phyloP scores from a whole-genome alignment of 2,797 vertebrate genomes.

The Smutsia temminckii region DNA sequence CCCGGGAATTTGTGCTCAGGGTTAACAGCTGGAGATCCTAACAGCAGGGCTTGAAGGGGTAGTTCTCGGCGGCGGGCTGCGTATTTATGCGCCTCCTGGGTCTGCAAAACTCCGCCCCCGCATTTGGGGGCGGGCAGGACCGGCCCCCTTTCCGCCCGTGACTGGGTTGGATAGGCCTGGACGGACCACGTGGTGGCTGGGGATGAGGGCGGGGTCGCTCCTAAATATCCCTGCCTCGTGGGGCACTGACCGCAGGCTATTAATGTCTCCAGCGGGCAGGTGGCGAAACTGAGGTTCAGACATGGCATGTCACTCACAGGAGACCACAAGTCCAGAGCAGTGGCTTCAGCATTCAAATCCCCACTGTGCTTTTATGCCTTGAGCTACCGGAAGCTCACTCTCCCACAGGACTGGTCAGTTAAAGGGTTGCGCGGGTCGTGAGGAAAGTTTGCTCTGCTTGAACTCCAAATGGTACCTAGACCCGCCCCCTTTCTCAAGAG shows the following conservation, averaged over 20 bases:
- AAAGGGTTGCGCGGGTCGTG: not conserved
- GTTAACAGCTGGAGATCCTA: not conserved
- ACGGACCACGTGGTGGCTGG: not conserved
- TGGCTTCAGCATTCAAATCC: not conserved
- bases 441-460: not conserved
- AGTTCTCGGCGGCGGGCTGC: not conserved
- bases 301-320: not conserved
- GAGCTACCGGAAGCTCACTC: not conserved
- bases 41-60: not conserved
- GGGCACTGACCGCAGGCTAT: not conserved
- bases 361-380: not conserved
- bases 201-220: too few species aligned
- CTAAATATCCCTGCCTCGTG: not conserved
- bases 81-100: constrained; percentile 43
- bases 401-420: not conserved
- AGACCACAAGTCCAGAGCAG: not conserved
- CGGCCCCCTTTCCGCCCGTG: constrained; percentile 45
- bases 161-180: not conserved
- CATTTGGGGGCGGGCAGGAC: constrained; percentile 8
- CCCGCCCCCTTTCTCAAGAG: not conserved
- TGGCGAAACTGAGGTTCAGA: not conserved
- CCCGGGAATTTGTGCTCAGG: not conserved
- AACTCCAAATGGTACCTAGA: not conserved
- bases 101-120: constrained; percentile 43
- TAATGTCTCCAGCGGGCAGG: not conserved